Evolutionary conservation across 1,140 invertebrate species (phyloP), one percentile per base, ranked within the genome.

Genomic region (Choristoneura fumiferana): DNA sequence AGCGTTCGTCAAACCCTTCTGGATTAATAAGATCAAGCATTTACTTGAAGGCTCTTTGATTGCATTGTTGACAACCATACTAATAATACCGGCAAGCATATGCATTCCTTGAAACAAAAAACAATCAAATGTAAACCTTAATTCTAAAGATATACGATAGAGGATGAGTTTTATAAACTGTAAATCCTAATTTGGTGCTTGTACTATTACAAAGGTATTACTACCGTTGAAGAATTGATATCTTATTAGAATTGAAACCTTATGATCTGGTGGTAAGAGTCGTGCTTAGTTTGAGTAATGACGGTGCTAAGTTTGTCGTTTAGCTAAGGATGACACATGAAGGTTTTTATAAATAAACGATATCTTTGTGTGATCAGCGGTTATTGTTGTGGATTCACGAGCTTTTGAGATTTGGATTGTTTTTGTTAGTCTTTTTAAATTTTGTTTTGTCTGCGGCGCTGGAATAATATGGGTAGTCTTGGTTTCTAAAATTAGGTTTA

Each of bases 271-370:
- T n/a, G 9, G 29, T 12, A 10, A 29, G n/a, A n/a, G 10, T n/a
- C 0, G 3, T 22, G 43, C 1, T 49, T 10, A 8, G 10, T 49
- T 49, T 29, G 22, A 29, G 6, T 29, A 13, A 17, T n/a, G 18
- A 33, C n/a, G 18, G 17, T 22, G 29, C 22, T 12, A 13, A 33
- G 22, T 49, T 49, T 49, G n/a, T 29, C 43, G 43, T 17, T 22
- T 17, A 17, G 18, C 43, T 49, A 49, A 22, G 43, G 43, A 49
- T 49, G 43, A 22, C 43, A 49, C 43, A 3, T 49, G 17, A 33
- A 49, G 43, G 43, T 22, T 49, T 49, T 49, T 29, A 29, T 29
- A 29, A 49, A 49, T 49, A 49, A 49, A 49, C 17, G 17, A 49
- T 49, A 18, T n/a, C n/a, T 49, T 49, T 49, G 18, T 18, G 43